These are phyloP conservation scores for Alviniconcha strummeri DNA, from an alignment of 2,888 invertebrate species.

Conservation along the genomic window DNA sequence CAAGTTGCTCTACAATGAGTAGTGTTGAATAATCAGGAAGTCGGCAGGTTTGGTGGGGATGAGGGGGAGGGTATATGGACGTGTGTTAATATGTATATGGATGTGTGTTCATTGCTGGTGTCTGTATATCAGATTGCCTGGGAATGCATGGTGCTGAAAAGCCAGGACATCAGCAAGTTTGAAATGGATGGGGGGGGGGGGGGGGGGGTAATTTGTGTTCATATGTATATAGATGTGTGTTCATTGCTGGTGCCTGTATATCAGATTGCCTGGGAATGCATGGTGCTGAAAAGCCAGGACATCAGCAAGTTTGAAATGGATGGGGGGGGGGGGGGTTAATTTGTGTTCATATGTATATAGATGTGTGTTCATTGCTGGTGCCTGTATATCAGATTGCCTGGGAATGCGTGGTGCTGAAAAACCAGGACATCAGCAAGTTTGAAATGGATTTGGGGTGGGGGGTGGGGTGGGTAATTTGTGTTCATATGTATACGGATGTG, in stretches of 20 bases:
- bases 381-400: not conserved
- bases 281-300: slow-evolving; percentile 54
- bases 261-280: slow-evolving; percentile 60
- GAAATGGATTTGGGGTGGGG: no score
- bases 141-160: slow-evolving; percentile 59
- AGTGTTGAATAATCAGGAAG: not conserved
- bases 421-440: not conserved
- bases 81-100: not conserved
- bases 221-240: not conserved
- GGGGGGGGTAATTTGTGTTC: not conserved
- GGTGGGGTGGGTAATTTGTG: no score
- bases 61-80: not conserved
- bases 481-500: no score
- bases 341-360: no score
- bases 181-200: slow-evolving; percentile 63
- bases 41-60: no score
- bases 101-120: no score
- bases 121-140: slow-evolving; percentile 51
- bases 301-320: slow-evolving; percentile 57
- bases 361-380: not conserved
- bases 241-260: not conserved
- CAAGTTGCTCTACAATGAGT: not conserved
- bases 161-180: slow-evolving; percentile 53
- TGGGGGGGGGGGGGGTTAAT: slow-evolving; percentile 49
- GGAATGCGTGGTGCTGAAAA: not conserved